Evolutionary conservation across 2,888 invertebrate genomes (phyloP), one percentile per base, ranked within the genome.

Genomic region (Limnephilus marmoratus): DNA sequence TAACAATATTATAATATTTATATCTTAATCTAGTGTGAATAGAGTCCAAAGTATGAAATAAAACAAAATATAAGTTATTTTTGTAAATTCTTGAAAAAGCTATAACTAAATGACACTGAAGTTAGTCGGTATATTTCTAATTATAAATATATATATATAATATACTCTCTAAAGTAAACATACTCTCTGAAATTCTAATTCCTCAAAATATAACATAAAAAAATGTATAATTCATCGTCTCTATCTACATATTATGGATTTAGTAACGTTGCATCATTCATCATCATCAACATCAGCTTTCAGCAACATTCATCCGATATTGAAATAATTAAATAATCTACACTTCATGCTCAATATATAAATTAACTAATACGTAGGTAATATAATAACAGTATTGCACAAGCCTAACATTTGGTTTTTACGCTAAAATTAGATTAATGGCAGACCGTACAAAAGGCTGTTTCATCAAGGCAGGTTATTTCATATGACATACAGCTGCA

Each of bases 341-440:
- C 83, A 68, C 31, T n/a, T 68, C 24, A 24, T 68, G n/a, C 68
- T 68, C 68, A 18, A 68, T 91, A 85, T 92, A 91, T 85, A 89
- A 90, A 92, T 89, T 85, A 41, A 90, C 53, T 85, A 90, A 82
- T 93, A 92, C 90, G 68, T 89, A 90, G 53, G 87, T 91, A 90
- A 90, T 90, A 85, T 93, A 92, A 92, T 90, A 91, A 93, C 85
- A 92, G 92, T 93, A 93, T 93, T 93, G 93, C 93, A 93, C 93
- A 93, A 93, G 93, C 93, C 92, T 93, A 93, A 93, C 92, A 93
- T 93, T 93, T 93, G 93, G 93, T 93, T 93, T 91, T 88, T 90
- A 92, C 89, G 83, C 92, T 92, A 93, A 90, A 90, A 93, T 92
- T 92, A 93, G 91, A 92, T 83, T 93, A 93, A 93, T 93, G 93